Evolutionary conservation across 2,113 vertebrate species (phyloP), one percentile per base, ranked within the genome.

Genomic region (Amia ocellicauda): DNA sequence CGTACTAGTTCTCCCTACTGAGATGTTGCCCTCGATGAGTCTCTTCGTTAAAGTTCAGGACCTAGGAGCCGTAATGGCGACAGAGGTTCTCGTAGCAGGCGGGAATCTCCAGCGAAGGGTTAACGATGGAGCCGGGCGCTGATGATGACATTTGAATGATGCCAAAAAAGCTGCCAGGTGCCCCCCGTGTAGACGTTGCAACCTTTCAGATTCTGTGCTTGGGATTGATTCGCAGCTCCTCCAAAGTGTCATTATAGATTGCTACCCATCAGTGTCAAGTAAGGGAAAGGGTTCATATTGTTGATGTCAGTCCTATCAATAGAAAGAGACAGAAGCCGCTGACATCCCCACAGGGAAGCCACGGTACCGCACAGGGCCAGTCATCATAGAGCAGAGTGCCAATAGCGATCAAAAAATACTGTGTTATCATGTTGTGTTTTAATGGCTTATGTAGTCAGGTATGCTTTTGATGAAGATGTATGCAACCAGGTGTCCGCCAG

Each of bases 231-330:
- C 53, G 29, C 53, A 56, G 53, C 53, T 28, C 53, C 9, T 56
- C 53, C 27, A 29, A 56, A 56, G 53, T 56, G 53, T 56, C 53
- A 56, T 56, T 56, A 56, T 19, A 28, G 53, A 56, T 56, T n/a
- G 53, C 53, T 56, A 29, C 16, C 53, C 53, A 29, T 56, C 53
- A 31, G 28, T 56, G 53, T 56, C 53, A 56, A 24, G 53, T 28
- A 17, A 17, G 26, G 53, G 29, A 28, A 56, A 16, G 27, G 53
- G 27, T 29, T 56, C 53, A 56, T 56, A 56, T 56, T 56, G 53
- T 56, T 31, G 53, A 56, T 56, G 53, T 56, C 53, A 36, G 53
- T 17, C 24, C 53, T 31, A 56, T 29, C 29, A 26, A n/a, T n/a
- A 9, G 53, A 29, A 7, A 4, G 26, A 28, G 53, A 29, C 4